Conservation (phyloP, 37 sponge, comb jelly and placozoan genomes). For the Beroe ovata region DNA sequence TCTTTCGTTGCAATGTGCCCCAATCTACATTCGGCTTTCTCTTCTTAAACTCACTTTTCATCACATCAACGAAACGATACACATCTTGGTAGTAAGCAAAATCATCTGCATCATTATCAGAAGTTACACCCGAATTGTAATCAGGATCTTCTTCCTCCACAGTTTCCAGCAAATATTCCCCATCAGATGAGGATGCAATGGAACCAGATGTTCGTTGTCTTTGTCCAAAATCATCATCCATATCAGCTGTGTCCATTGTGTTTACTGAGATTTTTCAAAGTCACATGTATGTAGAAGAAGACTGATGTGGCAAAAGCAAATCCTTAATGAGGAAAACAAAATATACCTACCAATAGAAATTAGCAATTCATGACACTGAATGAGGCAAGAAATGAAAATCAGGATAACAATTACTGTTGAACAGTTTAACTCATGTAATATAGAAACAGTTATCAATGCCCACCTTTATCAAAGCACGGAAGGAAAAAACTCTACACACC, state of each 20-base stretch:
- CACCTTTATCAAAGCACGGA: no score
- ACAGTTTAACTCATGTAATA: no score
- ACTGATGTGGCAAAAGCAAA: no score
- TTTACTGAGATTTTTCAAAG: no score
- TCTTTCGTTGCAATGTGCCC: constrained; percentile 23
- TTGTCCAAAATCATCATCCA: neutral
- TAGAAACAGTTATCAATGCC: no score
- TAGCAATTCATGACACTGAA: no score
- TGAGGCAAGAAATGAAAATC: no score
- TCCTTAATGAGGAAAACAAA: no score
- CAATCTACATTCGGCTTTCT: neutral
- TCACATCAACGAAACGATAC: constrained; percentile 42
- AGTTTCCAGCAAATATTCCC: neutral
- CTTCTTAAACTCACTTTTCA: constrained; percentile 4
- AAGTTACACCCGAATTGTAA: neutral
- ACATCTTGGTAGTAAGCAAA: constrained; percentile 65
- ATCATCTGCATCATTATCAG: constrained; percentile 47
- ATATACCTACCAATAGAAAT: no score
- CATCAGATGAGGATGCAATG: constrained; percentile 41
- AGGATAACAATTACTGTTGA: no score
- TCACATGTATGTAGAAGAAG: no score
- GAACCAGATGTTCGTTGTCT: neutral
- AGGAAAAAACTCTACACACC: neutral
- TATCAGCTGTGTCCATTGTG: neutral
- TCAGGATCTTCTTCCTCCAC: neutral